These are phyloP conservation scores for Rhopalosiphum padi DNA, from an alignment of 1,140 invertebrate species.

Conservation along the genomic window DNA sequence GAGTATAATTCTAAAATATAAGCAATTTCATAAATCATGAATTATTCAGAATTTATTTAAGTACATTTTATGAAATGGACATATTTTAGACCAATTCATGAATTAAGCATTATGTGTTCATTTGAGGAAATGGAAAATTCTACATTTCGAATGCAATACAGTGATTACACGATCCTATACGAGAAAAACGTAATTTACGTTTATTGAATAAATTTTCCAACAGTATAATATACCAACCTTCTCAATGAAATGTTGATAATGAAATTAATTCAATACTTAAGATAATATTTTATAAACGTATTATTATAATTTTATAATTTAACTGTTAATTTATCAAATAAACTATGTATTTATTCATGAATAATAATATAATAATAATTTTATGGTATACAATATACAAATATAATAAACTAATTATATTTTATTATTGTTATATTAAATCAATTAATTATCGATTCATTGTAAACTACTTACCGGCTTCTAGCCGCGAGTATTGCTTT, in stretches of 20 bases:
- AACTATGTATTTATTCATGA: not conserved
- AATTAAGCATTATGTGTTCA: not conserved
- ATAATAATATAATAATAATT: no score
- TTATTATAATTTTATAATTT: not conserved
- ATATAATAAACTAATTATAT: no score
- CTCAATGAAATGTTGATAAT: not conserved
- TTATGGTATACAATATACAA: no score
- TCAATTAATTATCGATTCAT: not conserved
- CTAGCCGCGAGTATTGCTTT: conserved; percentile 87
- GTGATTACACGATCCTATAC: not conserved
- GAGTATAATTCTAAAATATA: not conserved
- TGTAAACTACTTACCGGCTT: conserved; percentile 71
- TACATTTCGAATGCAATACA: not conserved
- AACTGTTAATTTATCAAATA: not conserved
- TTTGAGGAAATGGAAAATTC: not conserved
- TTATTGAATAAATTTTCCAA: not conserved
- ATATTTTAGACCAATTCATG: not conserved
- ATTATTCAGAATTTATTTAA: not conserved
- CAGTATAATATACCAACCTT: not conserved
- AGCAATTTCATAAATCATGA: conserved; percentile 8
- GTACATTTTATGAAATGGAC: not conserved
- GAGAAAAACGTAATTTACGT: not conserved
- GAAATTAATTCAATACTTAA: not conserved
- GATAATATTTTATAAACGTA: not conserved
- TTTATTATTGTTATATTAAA: not conserved